phyloP scores from a whole-genome alignment of 2,888 invertebrate genomes.

The Crossocerus cetratus region DNA sequence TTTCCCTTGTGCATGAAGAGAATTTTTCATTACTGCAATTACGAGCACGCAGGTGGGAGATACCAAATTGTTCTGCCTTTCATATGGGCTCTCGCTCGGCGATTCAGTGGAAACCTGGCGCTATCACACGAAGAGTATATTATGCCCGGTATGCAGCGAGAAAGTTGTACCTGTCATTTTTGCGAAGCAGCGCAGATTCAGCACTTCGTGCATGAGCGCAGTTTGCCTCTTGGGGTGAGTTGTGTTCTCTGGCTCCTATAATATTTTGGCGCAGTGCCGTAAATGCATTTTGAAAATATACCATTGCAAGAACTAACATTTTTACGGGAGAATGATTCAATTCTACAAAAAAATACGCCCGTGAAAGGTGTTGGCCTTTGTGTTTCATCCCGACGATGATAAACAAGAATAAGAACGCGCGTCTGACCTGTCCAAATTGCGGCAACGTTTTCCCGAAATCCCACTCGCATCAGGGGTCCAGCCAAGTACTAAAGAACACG shows the following conservation, averaged over 20 bases:
- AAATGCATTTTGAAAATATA: no score
- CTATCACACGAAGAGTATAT: constrained; percentile 23
- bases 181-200: constrained; percentile 35
- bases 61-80: neutral
- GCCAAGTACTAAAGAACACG: no score
- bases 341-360: no score
- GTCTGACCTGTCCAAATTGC: constrained; percentile 47
- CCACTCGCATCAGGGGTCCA: no score
- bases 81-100: no score
- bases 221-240: constrained; percentile 50
- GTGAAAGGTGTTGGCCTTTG: constrained; percentile 51
- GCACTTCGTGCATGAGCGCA: constrained; percentile 34
- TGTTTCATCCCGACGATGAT: constrained; percentile 55
- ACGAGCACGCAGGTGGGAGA: neutral
- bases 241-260: no score
- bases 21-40: no score
- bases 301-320: no score
- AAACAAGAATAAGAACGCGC: constrained; percentile 47
- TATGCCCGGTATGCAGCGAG: constrained; percentile 48
- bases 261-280: no score
- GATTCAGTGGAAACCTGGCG: constrained; percentile 36
- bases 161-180: constrained; percentile 42
- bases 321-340: no score
- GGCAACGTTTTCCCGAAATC: constrained; percentile 50
- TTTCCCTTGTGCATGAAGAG: no score